phyloP scores from a whole-genome alignment of 2,113 vertebrate genomes.

The Hoplias malabaricus region DNA sequence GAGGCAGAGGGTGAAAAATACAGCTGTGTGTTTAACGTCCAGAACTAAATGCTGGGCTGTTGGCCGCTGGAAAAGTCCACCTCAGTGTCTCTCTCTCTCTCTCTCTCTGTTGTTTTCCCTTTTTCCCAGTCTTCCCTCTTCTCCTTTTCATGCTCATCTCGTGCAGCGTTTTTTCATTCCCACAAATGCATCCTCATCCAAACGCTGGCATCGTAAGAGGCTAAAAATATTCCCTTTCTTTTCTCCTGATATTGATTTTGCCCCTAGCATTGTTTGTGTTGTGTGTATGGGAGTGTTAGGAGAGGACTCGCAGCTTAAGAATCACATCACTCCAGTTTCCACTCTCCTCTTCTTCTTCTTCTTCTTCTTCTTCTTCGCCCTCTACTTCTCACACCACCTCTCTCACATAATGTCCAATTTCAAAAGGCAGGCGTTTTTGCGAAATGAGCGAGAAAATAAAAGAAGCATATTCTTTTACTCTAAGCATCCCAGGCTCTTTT shows the following conservation, averaged over 20 bases:
- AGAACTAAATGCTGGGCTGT: background rate
- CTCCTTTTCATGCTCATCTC: constrained; percentile 19
- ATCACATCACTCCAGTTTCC: background rate
- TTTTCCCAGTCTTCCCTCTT: constrained; percentile 38
- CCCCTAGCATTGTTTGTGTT: constrained; percentile 78
- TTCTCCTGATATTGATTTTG: constrained; percentile 78
- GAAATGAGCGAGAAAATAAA: constrained; percentile 55
- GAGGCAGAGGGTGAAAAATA: background rate
- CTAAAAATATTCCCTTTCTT: constrained; percentile 80
- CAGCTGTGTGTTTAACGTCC: background rate
- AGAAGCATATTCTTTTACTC: constrained; percentile 69
- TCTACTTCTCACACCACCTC: constrained; percentile 23
- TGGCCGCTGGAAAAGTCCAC: background rate
- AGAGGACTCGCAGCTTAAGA: constrained; percentile 4
- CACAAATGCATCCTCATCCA: constrained; percentile 72
- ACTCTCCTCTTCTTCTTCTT: too few relatives aligned
- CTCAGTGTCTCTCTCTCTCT: background rate
- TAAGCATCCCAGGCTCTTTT: constrained; percentile 74
- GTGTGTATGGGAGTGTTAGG: constrained; percentile 47
- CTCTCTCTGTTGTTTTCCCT: constrained; percentile 33
- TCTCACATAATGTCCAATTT: constrained; percentile 57
- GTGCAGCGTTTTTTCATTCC: constrained; percentile 60
- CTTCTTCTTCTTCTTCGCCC: too few relatives aligned
- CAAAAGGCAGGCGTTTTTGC: constrained; percentile 69
- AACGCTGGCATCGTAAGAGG: constrained; percentile 73